Conservation (phyloP, 2,888 invertebrate genomes). For the Penaeus monodon region DNA sequence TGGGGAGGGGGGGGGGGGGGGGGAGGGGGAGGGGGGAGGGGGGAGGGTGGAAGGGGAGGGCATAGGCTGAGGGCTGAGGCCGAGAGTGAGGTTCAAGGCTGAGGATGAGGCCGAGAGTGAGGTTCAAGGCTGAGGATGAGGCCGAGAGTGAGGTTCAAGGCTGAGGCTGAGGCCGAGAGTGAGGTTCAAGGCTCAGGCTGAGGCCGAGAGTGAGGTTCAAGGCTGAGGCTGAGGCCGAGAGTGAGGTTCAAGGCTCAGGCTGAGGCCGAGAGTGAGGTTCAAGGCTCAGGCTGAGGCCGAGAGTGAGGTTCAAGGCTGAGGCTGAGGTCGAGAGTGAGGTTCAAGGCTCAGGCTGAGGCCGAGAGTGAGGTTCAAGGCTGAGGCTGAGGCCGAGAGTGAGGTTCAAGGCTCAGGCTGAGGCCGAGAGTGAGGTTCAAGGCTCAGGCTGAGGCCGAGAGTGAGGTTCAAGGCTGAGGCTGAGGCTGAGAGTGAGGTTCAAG, state of each 20-base stretch:
- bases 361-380: background rate
- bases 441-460: background rate
- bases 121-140: too few species aligned
- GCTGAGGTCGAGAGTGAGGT: background rate
- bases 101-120: too few species aligned
- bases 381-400: background rate
- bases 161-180: background rate
- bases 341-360: background rate
- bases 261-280: background rate
- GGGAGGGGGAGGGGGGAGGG: background rate
- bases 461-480: background rate
- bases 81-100: too few species aligned
- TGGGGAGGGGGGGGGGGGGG: background rate
- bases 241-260: too few species aligned
- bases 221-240: background rate
- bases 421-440: too few species aligned
- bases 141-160: too few species aligned
- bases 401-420: background rate
- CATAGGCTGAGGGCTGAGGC: background rate
- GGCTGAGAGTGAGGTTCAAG: too few species aligned
- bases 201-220: background rate
- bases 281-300: background rate
- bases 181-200: background rate
- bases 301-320: background rate
- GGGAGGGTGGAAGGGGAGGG: background rate